Evolutionary conservation across 2,797 vertebrate genomes (phyloP).

Genomic region (Coilia nasus): DNA sequence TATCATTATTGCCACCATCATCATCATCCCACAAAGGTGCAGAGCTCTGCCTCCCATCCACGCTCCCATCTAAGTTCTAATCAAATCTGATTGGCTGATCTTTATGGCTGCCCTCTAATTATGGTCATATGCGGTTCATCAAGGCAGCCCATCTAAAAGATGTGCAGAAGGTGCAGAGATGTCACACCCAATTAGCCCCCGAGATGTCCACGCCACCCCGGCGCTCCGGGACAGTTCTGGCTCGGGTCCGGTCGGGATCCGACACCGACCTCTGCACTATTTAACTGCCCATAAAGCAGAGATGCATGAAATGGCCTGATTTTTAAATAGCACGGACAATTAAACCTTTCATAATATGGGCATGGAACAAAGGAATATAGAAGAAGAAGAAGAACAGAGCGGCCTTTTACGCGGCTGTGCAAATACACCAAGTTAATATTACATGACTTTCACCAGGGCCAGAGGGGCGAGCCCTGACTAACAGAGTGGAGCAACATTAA

Average conservation of each 20-base stretch:
- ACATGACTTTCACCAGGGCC: constrained; percentile 16
- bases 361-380: background rate
- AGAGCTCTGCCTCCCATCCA: background rate
- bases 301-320: constrained; percentile 17
- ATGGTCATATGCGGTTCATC: constrained; percentile 16
- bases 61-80: background rate
- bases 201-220: background rate
- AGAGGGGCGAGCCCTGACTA: background rate
- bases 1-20: background rate
- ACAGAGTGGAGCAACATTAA: background rate
- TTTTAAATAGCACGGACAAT: constrained; percentile 13
- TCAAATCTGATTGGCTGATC: constrained; percentile 21
- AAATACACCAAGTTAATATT: constrained; percentile 2
- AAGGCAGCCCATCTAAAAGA: constrained; percentile 1
- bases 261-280: background rate
- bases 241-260: background rate
- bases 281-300: background rate
- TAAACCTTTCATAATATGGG: constrained; percentile 24
- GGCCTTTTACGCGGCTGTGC: background rate
- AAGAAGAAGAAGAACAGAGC: background rate
- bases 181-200: constrained; percentile 15
- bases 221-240: background rate
- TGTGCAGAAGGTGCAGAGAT: constrained; percentile 11
- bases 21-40: background rate
- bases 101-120: background rate